A percentile compares a stretch with the other conserved stretches of the same genome.
These are phyloP conservation scores for Chiroxiphia lanceolata DNA, from an alignment of 2,797 vertebrate species.

Conservation along the genomic window DNA sequence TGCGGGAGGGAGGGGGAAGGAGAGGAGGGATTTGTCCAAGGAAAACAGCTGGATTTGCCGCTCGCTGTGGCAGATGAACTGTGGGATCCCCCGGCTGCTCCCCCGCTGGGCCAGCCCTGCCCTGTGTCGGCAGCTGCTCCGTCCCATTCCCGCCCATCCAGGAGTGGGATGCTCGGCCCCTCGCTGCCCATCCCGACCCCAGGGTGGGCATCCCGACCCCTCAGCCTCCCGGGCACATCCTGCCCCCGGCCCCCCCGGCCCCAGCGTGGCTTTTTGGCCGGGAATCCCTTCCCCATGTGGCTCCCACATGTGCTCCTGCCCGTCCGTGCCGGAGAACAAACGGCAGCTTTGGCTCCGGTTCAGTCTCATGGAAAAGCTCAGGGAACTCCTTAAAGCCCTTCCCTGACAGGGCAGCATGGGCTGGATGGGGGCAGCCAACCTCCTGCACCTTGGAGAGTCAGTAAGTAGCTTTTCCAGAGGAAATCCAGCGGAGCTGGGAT, in stretches of 20 bases:
- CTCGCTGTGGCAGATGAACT: background rate
- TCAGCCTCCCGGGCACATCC: rapidly evolving
- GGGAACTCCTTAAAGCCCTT: background rate
- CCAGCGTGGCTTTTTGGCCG: background rate
- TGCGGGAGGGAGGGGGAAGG: rapidly evolving
- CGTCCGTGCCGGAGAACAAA: background rate
- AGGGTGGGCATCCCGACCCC: background rate
- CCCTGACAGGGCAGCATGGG: background rate
- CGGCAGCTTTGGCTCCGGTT: background rate
- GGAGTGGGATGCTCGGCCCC: background rate
- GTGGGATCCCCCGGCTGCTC: background rate
- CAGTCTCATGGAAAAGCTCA: background rate
- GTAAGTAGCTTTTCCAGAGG: background rate
- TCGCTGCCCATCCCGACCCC: rapidly evolving
- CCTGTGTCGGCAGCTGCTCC: background rate
- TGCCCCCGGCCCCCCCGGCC: background rate
- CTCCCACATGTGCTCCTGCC: background rate
- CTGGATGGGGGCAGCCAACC: background rate
- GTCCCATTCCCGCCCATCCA: rapidly evolving
- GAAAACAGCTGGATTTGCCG: background rate
- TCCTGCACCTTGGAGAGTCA: rapidly evolving
- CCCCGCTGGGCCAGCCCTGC: background rate
- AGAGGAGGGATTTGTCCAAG: background rate
- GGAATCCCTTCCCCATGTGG: background rate
- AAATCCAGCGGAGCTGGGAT: background rate